phyloP scores from a whole-genome alignment of 2,797 vertebrate species.

The Gallinago solitaria region DNA sequence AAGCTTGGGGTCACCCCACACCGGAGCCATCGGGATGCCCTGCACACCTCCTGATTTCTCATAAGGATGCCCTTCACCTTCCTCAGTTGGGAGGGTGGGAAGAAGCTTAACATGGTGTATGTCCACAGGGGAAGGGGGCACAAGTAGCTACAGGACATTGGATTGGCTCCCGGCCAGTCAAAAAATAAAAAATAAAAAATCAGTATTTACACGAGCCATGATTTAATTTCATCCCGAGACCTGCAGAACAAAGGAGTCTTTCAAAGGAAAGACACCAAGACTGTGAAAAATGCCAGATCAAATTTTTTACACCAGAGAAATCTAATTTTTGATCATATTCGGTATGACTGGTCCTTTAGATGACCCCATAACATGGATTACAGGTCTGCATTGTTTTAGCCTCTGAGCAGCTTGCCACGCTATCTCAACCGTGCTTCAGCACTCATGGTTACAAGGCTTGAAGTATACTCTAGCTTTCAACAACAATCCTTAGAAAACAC shows the following conservation, averaged over 20 bases:
- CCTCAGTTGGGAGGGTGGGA: background rate
- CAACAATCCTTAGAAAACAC: background rate
- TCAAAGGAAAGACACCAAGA: background rate
- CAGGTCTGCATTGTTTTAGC: background rate
- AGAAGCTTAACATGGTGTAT: background rate
- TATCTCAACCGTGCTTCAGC: background rate
- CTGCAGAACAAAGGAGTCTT: constrained; percentile 14
- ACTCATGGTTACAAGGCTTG: background rate
- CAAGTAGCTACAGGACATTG: background rate
- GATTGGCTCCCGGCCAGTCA: background rate
- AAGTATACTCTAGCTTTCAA: background rate
- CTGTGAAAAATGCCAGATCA: constrained; percentile 36
- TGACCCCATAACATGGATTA: background rate
- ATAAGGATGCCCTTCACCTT: background rate
- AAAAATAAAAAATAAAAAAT: background rate
- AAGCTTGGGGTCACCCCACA: background rate
- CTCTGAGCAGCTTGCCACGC: background rate
- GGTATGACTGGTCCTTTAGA: background rate
- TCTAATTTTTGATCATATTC: background rate
- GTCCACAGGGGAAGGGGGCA: background rate
- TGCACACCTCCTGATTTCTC: background rate
- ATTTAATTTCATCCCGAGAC: constrained; percentile 5
- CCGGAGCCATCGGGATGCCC: no score
- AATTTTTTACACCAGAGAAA: constrained; percentile 39
- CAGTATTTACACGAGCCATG: background rate